These are phyloP conservation scores for Meleagris gallopavo DNA, from an alignment of 2,113 vertebrate genomes.

Conservation along the genomic window DNA sequence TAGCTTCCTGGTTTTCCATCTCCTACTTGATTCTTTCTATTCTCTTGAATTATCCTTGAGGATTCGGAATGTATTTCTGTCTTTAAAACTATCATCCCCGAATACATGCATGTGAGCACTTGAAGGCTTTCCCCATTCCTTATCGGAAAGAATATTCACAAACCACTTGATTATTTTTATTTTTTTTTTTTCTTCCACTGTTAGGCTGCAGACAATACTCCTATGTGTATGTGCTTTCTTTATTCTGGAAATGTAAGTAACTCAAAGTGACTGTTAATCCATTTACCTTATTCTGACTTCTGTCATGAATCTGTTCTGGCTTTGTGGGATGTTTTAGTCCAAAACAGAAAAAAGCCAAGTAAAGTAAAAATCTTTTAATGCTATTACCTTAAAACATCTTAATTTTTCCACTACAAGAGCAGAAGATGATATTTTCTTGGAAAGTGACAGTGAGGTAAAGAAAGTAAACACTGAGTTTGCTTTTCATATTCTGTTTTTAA, in stretches of 20 bases:
- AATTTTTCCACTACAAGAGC: neutral
- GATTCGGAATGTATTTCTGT: neutral
- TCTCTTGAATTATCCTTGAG: neutral
- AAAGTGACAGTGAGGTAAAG: neutral
- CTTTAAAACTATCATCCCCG: neutral
- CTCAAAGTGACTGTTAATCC: neutral
- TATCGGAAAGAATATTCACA: neutral
- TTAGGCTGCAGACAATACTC: neutral
- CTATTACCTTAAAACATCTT: neutral
- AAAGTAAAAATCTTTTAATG: neutral
- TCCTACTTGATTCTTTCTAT: neutral
- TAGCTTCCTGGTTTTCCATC: neutral
- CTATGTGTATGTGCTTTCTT: neutral
- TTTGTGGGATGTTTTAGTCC: neutral
- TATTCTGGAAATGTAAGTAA: neutral
- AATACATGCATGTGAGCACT: fast-evolving
- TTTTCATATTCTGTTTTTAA: neutral
- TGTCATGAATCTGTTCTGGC: neutral
- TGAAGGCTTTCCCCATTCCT: neutral
- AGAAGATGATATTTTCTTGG: neutral
- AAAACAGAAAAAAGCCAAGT: neutral
- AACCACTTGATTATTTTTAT: neutral
- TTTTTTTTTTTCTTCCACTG: neutral
- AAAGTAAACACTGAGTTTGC: neutral
- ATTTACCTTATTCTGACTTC: neutral